Evolutionary conservation across 1,140 invertebrate species (phyloP), one percentile per base, ranked within the genome.

Genomic region (Bathynomus jamesi): DNA sequence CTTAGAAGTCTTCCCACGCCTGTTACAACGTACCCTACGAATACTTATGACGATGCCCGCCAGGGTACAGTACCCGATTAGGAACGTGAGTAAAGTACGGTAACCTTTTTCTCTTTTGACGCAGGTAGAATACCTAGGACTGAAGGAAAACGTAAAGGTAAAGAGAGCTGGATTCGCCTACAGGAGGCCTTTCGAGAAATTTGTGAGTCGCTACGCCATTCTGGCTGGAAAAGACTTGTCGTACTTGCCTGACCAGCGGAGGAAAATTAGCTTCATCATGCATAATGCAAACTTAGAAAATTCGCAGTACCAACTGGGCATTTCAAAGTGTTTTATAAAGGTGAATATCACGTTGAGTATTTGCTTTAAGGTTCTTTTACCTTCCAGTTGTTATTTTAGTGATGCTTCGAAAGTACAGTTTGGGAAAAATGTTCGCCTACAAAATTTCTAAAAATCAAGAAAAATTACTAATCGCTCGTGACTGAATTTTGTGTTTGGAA

Each of bases 301-400:
- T 7, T 84, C 85, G n/a, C 88, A 91, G 78, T 91, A 86, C 78
- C 89, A 91, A 78, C 81, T 91, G 11, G 90, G 90, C 11, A 85
- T 83, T 71, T 86, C 87, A 0, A 92, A 91, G 83, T 84, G 92
- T 13, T 92, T 92, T 78, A 86, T 92, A 63, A 91, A 91, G 81
- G 89, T 89, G 67, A 89, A 89, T 13, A 89, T 90, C 83, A 90
- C 87, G 61, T 89, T 90, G 80, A 85, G 84, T 81, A 69, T 65
- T 17, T n/a, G 13, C 7, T 4, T 74, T 8, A 2, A 2, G 2
- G 40, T 53, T 53, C 21, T 53, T 40, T 40, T 40, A n/a, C n/a
- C n/a, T n/a, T n/a, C n/a, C n/a, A n/a, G n/a, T n/a, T n/a, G n/a
- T n/a, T n/a, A n/a, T n/a, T n/a, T n/a, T n/a, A n/a, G n/a, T n/a